Percentiles rank a stretch among this genome's conserved stretches.
phyloP scores from a whole-genome alignment of 2,797 vertebrate genomes.

The Pseudomugil tenellus region DNA sequence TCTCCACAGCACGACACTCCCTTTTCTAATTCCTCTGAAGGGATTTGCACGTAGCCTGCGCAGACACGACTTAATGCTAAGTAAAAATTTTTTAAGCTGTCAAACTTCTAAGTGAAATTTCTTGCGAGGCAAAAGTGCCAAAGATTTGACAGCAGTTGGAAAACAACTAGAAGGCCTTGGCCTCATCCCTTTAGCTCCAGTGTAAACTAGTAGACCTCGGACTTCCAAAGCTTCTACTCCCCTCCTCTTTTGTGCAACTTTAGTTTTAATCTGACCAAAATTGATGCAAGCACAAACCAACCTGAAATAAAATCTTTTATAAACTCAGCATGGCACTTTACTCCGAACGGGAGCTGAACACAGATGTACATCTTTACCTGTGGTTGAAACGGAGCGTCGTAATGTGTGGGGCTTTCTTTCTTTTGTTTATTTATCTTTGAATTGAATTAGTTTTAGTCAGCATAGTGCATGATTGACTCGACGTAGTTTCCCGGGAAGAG shows the following conservation, averaged over 20 bases:
- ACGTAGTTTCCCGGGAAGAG: conserved; percentile 99
- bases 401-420: background rate
- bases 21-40: conserved; percentile 9
- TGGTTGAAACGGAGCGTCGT: conserved; percentile 41
- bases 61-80: conserved; percentile 19
- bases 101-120: conserved; percentile 7
- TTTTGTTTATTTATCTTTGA: background rate
- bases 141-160: too few species aligned
- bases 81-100: conserved; percentile 13
- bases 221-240: conserved; percentile 19
- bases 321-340: conserved; percentile 73
- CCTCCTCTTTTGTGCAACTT: conserved; percentile 45
- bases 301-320: conserved; percentile 28
- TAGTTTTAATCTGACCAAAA: conserved; percentile 41
- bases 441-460: conserved; percentile 83
- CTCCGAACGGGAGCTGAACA: conserved; percentile 52
- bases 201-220: conserved; percentile 63
- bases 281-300: conserved; percentile 37
- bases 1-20: background rate
- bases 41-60: conserved; percentile 17
- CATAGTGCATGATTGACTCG: conserved; percentile 99
- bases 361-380: conserved; percentile 60
- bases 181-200: conserved; percentile 43
- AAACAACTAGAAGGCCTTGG: conserved; percentile 5
- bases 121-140: conserved; percentile 24